Conservation (phyloP, 2,797 vertebrate genomes). For the Balearica regulorum region DNA sequence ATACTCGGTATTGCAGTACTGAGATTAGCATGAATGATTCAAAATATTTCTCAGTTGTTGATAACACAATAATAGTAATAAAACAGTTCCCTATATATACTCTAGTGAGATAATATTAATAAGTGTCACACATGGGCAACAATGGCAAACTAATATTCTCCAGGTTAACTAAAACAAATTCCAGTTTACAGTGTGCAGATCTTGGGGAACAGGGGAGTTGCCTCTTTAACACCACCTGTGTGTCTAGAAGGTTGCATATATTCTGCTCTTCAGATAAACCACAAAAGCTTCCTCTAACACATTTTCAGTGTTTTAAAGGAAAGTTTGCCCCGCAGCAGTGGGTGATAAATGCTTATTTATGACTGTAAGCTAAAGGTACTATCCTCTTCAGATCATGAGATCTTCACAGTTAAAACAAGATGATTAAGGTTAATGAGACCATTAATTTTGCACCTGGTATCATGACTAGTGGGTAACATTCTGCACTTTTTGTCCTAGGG, state of each 20-base stretch:
- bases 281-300: background rate
- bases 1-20: background rate
- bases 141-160: background rate
- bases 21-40: background rate
- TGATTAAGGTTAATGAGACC: slow-evolving; percentile 43
- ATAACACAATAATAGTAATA: background rate
- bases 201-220: background rate
- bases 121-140: background rate
- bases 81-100: background rate
- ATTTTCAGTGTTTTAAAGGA: background rate
- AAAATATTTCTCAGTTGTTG: background rate
- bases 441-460: slow-evolving; percentile 28
- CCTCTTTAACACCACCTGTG: background rate
- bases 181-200: background rate
- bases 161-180: background rate
- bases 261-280: background rate
- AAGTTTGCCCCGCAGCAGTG: background rate
- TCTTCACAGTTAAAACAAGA: slow-evolving; percentile 24
- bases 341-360: background rate
- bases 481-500: background rate
- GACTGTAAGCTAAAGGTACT: background rate
- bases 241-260: background rate
- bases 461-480: background rate
- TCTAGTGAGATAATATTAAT: background rate
- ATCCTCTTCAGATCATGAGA: background rate